Evolutionary conservation across 2,888 invertebrate species (phyloP).

Genomic region (Clepsis dumicolana): DNA sequence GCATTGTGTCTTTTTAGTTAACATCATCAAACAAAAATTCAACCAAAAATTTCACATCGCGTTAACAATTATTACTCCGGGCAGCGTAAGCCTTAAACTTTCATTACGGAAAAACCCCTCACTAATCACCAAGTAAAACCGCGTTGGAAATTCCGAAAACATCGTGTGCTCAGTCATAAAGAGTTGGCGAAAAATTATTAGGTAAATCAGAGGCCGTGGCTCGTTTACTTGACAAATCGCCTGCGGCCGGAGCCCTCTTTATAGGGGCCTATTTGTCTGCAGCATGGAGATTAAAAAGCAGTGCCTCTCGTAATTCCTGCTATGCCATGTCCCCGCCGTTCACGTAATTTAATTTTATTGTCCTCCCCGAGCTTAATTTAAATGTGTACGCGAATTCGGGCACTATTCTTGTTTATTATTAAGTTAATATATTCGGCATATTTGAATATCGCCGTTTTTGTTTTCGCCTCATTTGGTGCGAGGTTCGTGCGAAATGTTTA

Average conservation of each 20-base stretch:
- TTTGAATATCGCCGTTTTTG: conserved; percentile 40
- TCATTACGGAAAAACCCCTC: background rate
- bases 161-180: conserved; percentile 33
- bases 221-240: conserved; percentile 50
- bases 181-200: conserved; percentile 46
- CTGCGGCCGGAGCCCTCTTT: conserved; percentile 46
- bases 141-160: conserved; percentile 36
- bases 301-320: conserved; percentile 47
- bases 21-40: no score
- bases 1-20: no score
- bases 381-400: conserved; percentile 44
- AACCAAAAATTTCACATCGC: background rate
- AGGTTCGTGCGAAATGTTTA: conserved; percentile 37
- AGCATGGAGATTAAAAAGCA: conserved; percentile 49
- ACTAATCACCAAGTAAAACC: conserved; percentile 30
- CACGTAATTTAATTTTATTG: conserved; percentile 48
- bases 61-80: background rate
- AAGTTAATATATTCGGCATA: conserved; percentile 42
- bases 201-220: conserved; percentile 46
- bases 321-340: conserved; percentile 45
- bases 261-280: conserved; percentile 49
- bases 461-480: conserved; percentile 39
- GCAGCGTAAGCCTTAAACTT: background rate
- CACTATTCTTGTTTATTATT: conserved; percentile 43
- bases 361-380: conserved; percentile 46